Conservation (phyloP, 1,140 invertebrate genomes). For the Drosophila fuyamai region DNA sequence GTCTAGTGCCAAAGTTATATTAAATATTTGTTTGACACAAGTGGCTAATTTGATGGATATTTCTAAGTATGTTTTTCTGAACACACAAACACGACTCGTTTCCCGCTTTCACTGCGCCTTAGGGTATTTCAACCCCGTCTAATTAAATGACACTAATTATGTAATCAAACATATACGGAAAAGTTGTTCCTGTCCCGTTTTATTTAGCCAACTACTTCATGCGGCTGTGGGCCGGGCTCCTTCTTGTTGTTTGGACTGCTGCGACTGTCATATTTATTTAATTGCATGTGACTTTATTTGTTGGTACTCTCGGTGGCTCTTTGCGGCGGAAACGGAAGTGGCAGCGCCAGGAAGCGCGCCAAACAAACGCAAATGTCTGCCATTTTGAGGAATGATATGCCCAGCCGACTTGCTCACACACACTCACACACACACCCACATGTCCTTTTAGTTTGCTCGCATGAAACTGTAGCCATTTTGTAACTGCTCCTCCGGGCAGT, state of each 20-base stretch:
- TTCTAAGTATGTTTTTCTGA: background rate
- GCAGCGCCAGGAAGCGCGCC: conserved; percentile 81
- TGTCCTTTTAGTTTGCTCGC: conserved; percentile 51
- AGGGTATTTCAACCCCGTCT: conserved; percentile 12
- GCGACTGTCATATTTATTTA: conserved; percentile 74
- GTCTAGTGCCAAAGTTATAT: no score
- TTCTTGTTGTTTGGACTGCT: conserved; percentile 32
- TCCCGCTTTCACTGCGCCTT: background rate
- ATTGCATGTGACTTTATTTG: conserved; percentile 75
- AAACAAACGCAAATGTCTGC: conserved; percentile 82
- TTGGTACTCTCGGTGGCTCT: conserved; percentile 41
- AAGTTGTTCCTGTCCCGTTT: conserved; percentile 44
- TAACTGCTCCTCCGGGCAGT: conserved; percentile 36
- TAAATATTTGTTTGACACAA: background rate
- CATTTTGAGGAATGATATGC: conserved; percentile 79
- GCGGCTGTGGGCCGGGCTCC: conserved; percentile 10
- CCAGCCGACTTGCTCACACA: conserved; percentile 40
- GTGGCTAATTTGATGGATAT: background rate
- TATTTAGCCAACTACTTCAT: conserved; percentile 57
- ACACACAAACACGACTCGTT: background rate
- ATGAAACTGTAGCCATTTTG: conserved; percentile 61
- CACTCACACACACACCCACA: conserved; percentile 19
- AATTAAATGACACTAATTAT: conserved; percentile 68
- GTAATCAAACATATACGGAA: conserved; percentile 68
- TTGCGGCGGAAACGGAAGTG: conserved; percentile 73